A percentile compares a stretch with the other conserved stretches of the same genome.
phyloP scores from a whole-genome alignment of 53 echinoderm and acorn worm genomes.

The Paelopatides confundens region DNA sequence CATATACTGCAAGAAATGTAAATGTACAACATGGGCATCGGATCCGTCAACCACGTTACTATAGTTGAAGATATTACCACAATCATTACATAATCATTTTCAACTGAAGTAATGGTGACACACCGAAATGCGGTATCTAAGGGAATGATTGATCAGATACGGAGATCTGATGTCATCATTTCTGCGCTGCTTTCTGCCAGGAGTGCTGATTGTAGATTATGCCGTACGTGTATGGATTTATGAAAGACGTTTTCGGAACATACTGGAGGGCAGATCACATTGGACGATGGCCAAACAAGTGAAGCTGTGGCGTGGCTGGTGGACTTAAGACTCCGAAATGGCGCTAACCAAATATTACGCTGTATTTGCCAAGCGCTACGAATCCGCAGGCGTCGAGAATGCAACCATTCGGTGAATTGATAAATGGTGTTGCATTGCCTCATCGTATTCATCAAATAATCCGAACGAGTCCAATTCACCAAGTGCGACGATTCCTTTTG shows the following conservation, averaged over 20 bases:
- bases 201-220: constrained; percentile 17
- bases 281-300: constrained; percentile 43
- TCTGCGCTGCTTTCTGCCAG: background rate
- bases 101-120: constrained; percentile 20
- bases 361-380: constrained; percentile 28
- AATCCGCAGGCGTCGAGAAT: constrained; percentile 28
- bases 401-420: constrained; percentile 42
- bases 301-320: constrained; percentile 47
- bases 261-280: constrained; percentile 56
- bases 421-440: constrained; percentile 35
- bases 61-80: constrained; percentile 8
- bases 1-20: too few relatives aligned
- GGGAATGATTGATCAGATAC: background rate
- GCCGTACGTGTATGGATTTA: constrained; percentile 26
- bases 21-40: too few relatives aligned
- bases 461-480: background rate
- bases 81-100: constrained; percentile 13
- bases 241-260: constrained; percentile 48
- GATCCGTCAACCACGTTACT: too few relatives aligned
- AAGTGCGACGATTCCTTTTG: too few relatives aligned
- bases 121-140: constrained; percentile 29
- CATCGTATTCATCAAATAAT: too few relatives aligned
- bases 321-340: constrained; percentile 44
- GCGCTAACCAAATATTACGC: constrained; percentile 31
- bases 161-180: background rate